phyloP scores from a whole-genome alignment of 2,113 vertebrate species.

The Spea bombifrons region DNA sequence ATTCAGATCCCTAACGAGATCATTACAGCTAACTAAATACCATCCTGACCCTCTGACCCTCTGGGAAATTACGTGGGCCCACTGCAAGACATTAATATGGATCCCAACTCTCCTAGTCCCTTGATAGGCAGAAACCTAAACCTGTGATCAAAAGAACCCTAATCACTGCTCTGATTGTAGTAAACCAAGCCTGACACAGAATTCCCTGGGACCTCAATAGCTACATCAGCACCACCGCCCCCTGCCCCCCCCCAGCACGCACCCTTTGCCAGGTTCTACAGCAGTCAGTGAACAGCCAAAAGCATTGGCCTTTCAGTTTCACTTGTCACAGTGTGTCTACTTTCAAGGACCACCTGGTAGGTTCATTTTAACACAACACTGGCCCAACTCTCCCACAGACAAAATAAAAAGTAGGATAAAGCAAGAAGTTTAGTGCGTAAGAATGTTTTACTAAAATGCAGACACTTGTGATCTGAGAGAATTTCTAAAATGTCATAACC shows the following conservation, averaged over 20 bases:
- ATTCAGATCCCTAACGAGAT: slow-evolving; percentile 85
- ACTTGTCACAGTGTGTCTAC: slow-evolving; percentile 77
- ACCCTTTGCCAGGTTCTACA: slow-evolving; percentile 63
- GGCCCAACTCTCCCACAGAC: slow-evolving; percentile 59
- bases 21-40: slow-evolving; percentile 90
- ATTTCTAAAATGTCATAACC: too few relatives aligned
- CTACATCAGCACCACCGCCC: slow-evolving; percentile 67
- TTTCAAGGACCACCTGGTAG: slow-evolving; percentile 78
- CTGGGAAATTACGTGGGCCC: slow-evolving; percentile 75
- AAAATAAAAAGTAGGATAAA: slow-evolving; percentile 66
- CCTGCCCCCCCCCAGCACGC: slow-evolving; percentile 62
- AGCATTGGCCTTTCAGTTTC: slow-evolving; percentile 73
- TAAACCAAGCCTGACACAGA: slow-evolving; percentile 81
- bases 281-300: slow-evolving; percentile 64
- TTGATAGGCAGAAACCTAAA: slow-evolving; percentile 80
- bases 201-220: slow-evolving; percentile 74
- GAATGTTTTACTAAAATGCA: slow-evolving; percentile 60
- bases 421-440: slow-evolving; percentile 66
- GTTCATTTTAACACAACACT: slow-evolving; percentile 76
- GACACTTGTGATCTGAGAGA: background rate
- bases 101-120: slow-evolving; percentile 61
- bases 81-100: slow-evolving; percentile 73
- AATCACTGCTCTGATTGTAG: slow-evolving; percentile 81
- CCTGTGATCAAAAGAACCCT: slow-evolving; percentile 78
- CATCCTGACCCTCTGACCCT: slow-evolving; percentile 78